A percentile compares a stretch with the other conserved stretches of the same genome.
Evolutionary conservation across 1,140 invertebrate species (phyloP).

Genomic region (Mya arenaria): DNA sequence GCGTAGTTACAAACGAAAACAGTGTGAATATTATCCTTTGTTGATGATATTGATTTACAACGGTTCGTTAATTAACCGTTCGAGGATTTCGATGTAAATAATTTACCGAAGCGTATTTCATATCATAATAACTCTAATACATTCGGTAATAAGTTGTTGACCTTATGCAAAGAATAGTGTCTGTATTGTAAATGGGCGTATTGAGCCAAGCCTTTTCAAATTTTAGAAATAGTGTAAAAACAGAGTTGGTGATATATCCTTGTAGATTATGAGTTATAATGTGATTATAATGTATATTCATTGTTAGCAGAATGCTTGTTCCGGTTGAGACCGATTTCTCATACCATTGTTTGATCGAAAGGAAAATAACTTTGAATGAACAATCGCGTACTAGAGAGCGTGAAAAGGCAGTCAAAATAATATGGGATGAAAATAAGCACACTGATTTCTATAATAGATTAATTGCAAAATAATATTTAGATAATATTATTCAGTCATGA

Average conservation of each 20-base stretch:
- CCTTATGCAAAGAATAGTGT: background rate
- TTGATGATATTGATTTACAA: background rate
- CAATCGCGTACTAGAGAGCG: background rate
- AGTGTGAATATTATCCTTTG: too few relatives aligned
- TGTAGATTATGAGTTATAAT: background rate
- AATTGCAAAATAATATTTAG: background rate
- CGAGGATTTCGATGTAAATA: background rate
- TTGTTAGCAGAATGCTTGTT: background rate
- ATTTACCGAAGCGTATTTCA: background rate
- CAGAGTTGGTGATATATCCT: background rate
- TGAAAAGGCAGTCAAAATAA: background rate
- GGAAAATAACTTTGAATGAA: background rate
- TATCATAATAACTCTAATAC: background rate
- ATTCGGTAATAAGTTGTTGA: background rate
- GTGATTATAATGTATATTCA: background rate
- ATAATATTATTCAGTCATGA: background rate
- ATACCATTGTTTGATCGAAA: background rate
- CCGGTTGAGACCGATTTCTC: background rate
- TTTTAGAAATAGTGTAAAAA: background rate
- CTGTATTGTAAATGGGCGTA: background rate
- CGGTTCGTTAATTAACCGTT: background rate
- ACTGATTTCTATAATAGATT: background rate
- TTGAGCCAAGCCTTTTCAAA: background rate
- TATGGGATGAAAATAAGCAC: background rate
- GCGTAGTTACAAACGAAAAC: too few relatives aligned